Evolutionary conservation across 2,888 invertebrate species (phyloP), one percentile per base, ranked within the genome.

Genomic region (Drosophila neotestacea): DNA sequence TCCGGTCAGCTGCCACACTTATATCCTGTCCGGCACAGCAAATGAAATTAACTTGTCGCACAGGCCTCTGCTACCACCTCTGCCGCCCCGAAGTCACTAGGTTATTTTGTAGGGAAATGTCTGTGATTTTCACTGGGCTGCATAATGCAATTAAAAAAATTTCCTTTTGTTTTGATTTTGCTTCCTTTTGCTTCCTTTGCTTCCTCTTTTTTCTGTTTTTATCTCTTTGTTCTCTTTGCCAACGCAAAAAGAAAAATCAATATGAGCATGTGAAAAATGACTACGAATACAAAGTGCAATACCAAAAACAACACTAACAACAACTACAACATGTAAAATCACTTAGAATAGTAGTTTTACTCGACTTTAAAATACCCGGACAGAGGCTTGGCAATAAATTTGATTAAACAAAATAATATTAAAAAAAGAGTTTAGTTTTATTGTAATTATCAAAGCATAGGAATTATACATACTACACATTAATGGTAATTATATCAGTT

Each of bases 81-180:
- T 28, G 7, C 9, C 9, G 0, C 10, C 46, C 16, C 32, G 7
- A 27, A 7, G 6, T 32, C 34, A 6, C 22, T n/a, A 52, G 55
- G 30, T 34, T 55, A 30, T 32, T 47, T 59, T 55, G 52, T 51
- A 47, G 58, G 63, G 47, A 75, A 75, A 70, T 76, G 65, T 63
- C 58, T 61, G 69, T 70, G 80, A 85, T 85, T 85, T 85, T 77
- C 66, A 42, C 66, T 62, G 62, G 47, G 39, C 70, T 71, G 80
- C 86, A 88, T 84, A 84, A 88, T 84, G 88, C 83, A 84, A 88
- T 87, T 83, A 88, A 84, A 88, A 79, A 39, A 61, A 72, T 63
- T 78, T 66, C 68, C 65, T 66, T 70, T 74, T 71, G 61, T 65
- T 68, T 66, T 64, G 42, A 38, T 54, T 68, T 77, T 66, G 22